Evolutionary conservation across 2,888 invertebrate species (phyloP), one percentile per base, ranked within the genome.

Genomic region (Andrena marginata): DNA sequence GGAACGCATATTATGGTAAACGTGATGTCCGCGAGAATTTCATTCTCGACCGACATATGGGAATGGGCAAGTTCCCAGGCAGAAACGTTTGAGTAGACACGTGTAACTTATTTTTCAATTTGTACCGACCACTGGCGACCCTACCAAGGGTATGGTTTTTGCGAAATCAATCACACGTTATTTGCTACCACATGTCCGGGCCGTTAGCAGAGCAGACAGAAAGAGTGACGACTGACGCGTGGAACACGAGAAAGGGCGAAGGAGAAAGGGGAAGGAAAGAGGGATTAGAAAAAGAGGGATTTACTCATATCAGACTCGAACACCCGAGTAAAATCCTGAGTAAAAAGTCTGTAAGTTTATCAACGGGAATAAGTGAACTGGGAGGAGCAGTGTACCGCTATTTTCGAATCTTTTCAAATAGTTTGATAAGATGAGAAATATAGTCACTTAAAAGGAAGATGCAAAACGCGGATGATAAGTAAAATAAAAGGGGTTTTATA

Each of bases 91-190:
- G 80, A 81, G 77, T 67, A 86, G 86, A 91, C 90, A 90, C 87
- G 87, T 92, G 91, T 89, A 91, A 86, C 89, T 92, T 92, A 91
- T 91, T 93, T 93, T 92, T 92, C 90, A 92, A 93, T 93, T 91
- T 92, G 86, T 89, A 88, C 84, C 80, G 64, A 81, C 82, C 82
- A 64, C 80, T 69, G 78, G 67, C 80, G 69, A 86, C 85, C 81
- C 73, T 79, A 83, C 69, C 54, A 75, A 78, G 80, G 85, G 85
- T 84, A 82, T 70, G 82, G 85, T 92, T 91, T 92, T 92, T 90
- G 88, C 87, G 81, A 87, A 92, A 93, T 93, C 92, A 92, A 93
- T 93, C 91, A 92, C 89, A 81, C 89, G 89, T 91, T 92, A 92
- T 92, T 92, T 91, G 91, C 87, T 89, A 80, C 71, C 89, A 80